Evolutionary conservation across 2,797 vertebrate species (phyloP).

Genomic region (Buphagus erythrorhynchus): DNA sequence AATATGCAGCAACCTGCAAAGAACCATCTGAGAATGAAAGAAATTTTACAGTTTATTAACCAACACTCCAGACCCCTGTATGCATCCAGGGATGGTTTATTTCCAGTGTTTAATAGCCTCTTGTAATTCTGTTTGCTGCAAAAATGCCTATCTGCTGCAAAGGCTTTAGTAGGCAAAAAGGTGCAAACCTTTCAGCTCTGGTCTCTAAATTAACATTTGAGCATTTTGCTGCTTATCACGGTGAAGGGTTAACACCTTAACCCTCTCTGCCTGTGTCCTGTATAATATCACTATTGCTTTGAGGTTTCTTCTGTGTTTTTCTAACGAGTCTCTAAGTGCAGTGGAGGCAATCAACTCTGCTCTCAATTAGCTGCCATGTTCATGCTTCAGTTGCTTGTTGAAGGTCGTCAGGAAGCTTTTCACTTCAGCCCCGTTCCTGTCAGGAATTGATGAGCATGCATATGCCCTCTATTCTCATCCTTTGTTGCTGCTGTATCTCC

Average conservation of each 20-base stretch:
- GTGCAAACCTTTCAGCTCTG: background rate
- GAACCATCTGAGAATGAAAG: background rate
- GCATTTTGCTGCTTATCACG: background rate
- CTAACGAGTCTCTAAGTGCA: background rate
- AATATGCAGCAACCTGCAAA: background rate
- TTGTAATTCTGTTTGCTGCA: background rate
- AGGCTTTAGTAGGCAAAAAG: background rate
- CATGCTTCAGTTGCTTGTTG: slow-evolving; percentile 43
- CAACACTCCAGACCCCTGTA: background rate
- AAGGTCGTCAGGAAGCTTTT: slow-evolving; percentile 42
- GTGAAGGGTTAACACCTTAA: background rate
- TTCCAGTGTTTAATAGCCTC: background rate
- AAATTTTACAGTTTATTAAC: background rate
- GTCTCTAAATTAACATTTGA: background rate
- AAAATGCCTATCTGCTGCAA: background rate
- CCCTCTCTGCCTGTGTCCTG: background rate
- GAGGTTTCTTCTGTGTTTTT: background rate
- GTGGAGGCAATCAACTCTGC: background rate
- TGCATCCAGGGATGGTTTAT: background rate
- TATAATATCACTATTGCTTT: background rate
- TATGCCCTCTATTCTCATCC: background rate
- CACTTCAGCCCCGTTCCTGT: background rate
- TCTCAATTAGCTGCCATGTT: slow-evolving; percentile 46
- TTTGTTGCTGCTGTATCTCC: background rate
- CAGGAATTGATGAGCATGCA: background rate